Evolutionary conservation across 2,113 vertebrate genomes (phyloP), one percentile per base, ranked within the genome.

Genomic region (Tauraco erythrolophus): DNA sequence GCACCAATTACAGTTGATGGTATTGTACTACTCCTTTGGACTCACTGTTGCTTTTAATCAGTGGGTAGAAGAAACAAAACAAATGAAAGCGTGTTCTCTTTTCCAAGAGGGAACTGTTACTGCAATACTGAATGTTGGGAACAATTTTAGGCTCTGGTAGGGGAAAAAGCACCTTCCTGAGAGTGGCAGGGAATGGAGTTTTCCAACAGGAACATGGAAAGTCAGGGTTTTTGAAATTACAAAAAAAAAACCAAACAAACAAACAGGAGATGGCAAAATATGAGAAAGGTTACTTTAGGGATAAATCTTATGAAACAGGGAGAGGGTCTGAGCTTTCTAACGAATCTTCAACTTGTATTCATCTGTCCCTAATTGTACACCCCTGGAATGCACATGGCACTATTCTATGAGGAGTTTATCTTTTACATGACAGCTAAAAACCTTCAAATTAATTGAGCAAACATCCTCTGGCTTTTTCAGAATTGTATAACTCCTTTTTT

Each of bases 401-500:
- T 50, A 41, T 79, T 91, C 65, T 92, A 13, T 0, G 2, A 70
- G 39, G 65, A 92, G 37, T 94, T 89, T 91, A 51, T 69, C 88
- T 88, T 82, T 92, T 84, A 81, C 46, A 12, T 60, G 91, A 81
- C 71, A 94, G 88, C 75, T 91, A 81, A 91, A 77, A 58, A 66
- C 22, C 62, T 93, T 90, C 48, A 91, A 68, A 87, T 72, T 90
- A 77, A 84, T 90, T 70, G 79, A 91, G 72, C 22, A 84, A 92
- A 92, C 45, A 82, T 89, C 72, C 87, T 88, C 30, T 7, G 39
- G 84, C 39, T 37, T 90, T 91, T 85, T 83, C 51, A 88, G 45
- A 94, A 64, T 65, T 89, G 51, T 57, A 4, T 84, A 84, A 72
- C n/a, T 94, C 61, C n/a, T 94, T 57, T 64, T 91, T 92, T 92